Base-by-base conservation (phyloP, 2,888 invertebrate genomes). In the Pycnomerus fuliginosus region DNA sequence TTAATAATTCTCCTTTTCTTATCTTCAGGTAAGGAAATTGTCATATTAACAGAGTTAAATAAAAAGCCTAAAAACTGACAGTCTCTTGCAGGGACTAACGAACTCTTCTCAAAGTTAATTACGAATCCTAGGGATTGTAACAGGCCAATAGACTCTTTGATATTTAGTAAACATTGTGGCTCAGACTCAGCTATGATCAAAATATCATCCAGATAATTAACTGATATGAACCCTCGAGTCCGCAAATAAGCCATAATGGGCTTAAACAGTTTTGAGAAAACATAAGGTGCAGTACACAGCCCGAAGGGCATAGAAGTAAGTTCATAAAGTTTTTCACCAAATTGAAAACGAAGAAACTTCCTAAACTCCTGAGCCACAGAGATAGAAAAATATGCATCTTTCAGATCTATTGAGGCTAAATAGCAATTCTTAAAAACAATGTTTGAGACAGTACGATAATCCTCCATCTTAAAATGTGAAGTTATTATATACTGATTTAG, bases 261-360 rank as follows among this genome's bases (percentile, higher is more conserved):
- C 29, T 11, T 29, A 12, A 11, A 8, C 5, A 29, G 8, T 4
- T 10, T 47, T 15, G 20, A 37, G 24, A 47, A 47, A 32, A 47
- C 36, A 25, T 37, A 31, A 8, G 30, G 31, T 38, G 15, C 32
- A 8, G 13, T 13, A 20, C 8, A 5, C 5, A 20, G 20, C 20
- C 20, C 20, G 20, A 20, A 20, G 20, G 5, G 8, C 20, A 20
- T 20, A 20, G 5, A 20, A 20, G 4, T 20, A 20, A 20, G 8
- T 8, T 20, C 20, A 8, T 20, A 5, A 4, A 20, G 20, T 8
- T 20, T 4, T 20, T 4, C 4, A 5, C 8, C 5, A 20, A 20
- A 20, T 20, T 4, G 8, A 20, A 20, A 20, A 20, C 20, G 20
- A 8, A 20, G 20, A 20, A 5, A 5, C 20, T 20, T 20, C 8